phyloP scores from a whole-genome alignment of 2,113 vertebrate species.

The Podarcis raffonei region DNA sequence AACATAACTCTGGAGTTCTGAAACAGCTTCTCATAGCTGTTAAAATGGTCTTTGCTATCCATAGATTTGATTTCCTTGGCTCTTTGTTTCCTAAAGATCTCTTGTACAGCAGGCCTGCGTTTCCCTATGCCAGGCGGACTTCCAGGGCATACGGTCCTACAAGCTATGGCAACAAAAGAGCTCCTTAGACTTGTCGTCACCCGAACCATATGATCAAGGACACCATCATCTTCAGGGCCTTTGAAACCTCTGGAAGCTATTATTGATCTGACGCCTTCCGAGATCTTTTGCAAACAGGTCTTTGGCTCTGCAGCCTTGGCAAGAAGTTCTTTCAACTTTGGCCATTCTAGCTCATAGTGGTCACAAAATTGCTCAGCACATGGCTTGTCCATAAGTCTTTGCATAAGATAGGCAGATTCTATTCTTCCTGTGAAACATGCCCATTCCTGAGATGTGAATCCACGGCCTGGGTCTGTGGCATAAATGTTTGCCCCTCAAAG shows the following conservation, averaged over 20 bases:
- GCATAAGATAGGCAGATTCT: slow-evolving; percentile 86
- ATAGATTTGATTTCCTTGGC: slow-evolving; percentile 64
- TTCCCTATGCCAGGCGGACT: slow-evolving; percentile 89
- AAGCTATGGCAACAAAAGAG: slow-evolving; percentile 84
- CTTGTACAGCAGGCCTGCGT: slow-evolving; percentile 84
- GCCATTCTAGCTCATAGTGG: slow-evolving; percentile 87
- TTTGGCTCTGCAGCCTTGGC: slow-evolving; percentile 82
- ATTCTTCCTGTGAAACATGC: slow-evolving; percentile 90
- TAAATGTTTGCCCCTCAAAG: slow-evolving; percentile 86
- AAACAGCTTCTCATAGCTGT: slow-evolving; percentile 74
- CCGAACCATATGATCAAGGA: slow-evolving; percentile 92
- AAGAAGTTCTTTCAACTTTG: slow-evolving; percentile 78
- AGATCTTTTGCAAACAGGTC: slow-evolving; percentile 85
- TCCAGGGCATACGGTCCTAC: slow-evolving; percentile 88
- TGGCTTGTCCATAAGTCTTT: slow-evolving; percentile 84
- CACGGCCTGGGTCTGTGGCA: slow-evolving; percentile 82
- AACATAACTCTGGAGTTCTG: slow-evolving; percentile 78
- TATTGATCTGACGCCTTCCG: slow-evolving; percentile 76
- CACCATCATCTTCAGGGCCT: slow-evolving; percentile 85
- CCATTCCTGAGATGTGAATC: slow-evolving; percentile 91
- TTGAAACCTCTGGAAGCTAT: slow-evolving; percentile 79
- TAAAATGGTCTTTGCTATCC: slow-evolving; percentile 67
- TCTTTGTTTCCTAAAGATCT: slow-evolving; percentile 83
- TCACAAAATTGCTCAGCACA: slow-evolving; percentile 84
- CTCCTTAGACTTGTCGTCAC: slow-evolving; percentile 89